Evolutionary conservation across 1,140 invertebrate genomes (phyloP).

Genomic region (Agraylea sexmaculata): DNA sequence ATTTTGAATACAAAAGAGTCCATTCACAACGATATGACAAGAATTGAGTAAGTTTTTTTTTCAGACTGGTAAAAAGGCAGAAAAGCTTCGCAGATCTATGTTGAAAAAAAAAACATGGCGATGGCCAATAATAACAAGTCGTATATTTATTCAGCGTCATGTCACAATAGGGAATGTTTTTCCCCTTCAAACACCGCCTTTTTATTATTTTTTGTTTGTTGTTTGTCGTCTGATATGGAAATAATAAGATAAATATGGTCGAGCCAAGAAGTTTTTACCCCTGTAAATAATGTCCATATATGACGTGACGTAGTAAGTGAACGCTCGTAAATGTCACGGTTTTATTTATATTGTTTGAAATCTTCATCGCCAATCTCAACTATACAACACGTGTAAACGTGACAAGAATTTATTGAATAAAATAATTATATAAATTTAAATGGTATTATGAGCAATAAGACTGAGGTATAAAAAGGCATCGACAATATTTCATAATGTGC

Average conservation of each 20-base stretch:
- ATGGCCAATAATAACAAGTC: not conserved
- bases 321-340: not conserved
- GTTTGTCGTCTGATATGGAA: conserved; percentile 6
- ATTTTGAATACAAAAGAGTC: too few relatives aligned
- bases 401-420: conserved; percentile 2
- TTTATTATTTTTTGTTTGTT: conserved; percentile 12
- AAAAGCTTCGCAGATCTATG: not conserved
- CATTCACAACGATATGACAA: too few relatives aligned
- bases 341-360: not conserved
- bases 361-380: not conserved
- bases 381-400: not conserved
- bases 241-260: not conserved
- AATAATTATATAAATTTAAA: not conserved
- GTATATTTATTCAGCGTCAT: conserved; percentile 16
- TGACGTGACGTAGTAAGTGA: not conserved
- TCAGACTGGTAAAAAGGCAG: too few relatives aligned
- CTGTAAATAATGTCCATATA: too few relatives aligned
- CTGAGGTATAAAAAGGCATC: not conserved
- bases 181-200: conserved; percentile 1
- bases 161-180: conserved; percentile 11
- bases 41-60: too few relatives aligned
- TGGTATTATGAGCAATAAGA: too few relatives aligned
- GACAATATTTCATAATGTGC: not conserved
- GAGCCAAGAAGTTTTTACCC: too few relatives aligned
- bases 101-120: conserved; percentile 5